Base-by-base conservation (phyloP, 2,113 vertebrate genomes). In the Scortum barcoo region DNA sequence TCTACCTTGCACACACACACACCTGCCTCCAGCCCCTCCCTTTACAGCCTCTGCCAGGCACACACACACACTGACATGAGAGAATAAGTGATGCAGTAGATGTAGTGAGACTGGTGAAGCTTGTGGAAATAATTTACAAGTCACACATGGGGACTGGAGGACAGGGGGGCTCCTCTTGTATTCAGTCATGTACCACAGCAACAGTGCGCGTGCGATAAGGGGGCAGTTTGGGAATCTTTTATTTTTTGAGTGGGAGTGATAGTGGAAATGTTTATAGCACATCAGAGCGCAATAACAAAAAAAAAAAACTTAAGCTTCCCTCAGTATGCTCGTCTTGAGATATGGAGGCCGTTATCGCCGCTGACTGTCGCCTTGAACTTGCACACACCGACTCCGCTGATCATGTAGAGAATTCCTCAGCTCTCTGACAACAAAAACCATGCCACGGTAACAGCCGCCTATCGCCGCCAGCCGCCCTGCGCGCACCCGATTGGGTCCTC, bases 361-460 rank as follows among this genome's bases (percentile, higher is more conserved):
- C 58, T 38, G 67, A 56, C 63, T 50, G 74, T 24, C 72, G 83
- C 74, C 79, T 68, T 68, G 78, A 87, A 89, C 81, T 81, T 70
- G 48, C 44, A 36, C 19, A 62, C 17, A 51, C 58, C 33, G 75
- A 72, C 81, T 78, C 53, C 17, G 60, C 63, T 72, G 78, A 76
- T 83, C 88, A 79, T 81, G 86, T 72, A 26, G 44, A 88, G 87
- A 84, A 85, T 90, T 87, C 86, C 86, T 53, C 72, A 46, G 87
- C 88, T 72, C 69, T 88, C 88, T 78, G 70, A 94, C 91, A 92
- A 93, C 91, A 91, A 92, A 91, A 76, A 65, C 78, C 91, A 92
- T 57, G 84, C 92, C 93, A 91, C 91, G 76, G 93, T 93, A 92
- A 93, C 91, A 89, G 81, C 79, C 81, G 87, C 90, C 90, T 58